Evolutionary conservation across 2,888 invertebrate species (phyloP), one percentile per base, ranked within the genome.

Genomic region (Creontiades dilutus): DNA sequence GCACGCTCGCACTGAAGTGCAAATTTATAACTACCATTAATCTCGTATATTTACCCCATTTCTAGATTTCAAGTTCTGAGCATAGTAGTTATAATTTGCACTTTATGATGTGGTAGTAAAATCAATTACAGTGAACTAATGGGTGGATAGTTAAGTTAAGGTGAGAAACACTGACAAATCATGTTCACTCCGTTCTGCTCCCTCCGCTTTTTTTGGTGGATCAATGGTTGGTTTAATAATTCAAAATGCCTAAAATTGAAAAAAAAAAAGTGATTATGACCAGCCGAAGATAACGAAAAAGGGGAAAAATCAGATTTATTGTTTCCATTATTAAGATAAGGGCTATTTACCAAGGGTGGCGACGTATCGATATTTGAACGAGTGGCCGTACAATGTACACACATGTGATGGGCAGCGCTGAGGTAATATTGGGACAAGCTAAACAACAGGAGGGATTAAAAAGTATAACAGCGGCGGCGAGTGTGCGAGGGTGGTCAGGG

Each of bases 321-420:
- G 76, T 68, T 75, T 48, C 47, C 68, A 76, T 86, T 86, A 76
- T 76, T 28, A 27, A 68, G 86, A 86, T 86, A 86, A 86, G 76
- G 48, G 68, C 48, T 48, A 48, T 68, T 86, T 76, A 48, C 47
- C 47, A 11, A 37, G 61, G 86, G 68, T 47, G 86, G 76, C 19
- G 16, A 55, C 76, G 88, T 88, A 88, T 78, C 88, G 88, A 78
- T 88, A 78, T 88, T 88, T 78, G 88, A 88, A 88, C 88, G 88
- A 80, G 88, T 86, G 37, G 76, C 16, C 57, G 61, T 68, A 19
- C 61, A 23, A 75, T 37, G 86, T 47, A 68, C 37, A 47, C 68
- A 23, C 19, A 75, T 19, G 48, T 75, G 86, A 86, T 68, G 68
- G 86, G 47, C 86, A 75, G 75, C 75, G 88, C 80, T 48, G 55